Evolutionary conservation across 2,113 vertebrate species (phyloP), one percentile per base, ranked within the genome.

Genomic region (Octodon degus): DNA sequence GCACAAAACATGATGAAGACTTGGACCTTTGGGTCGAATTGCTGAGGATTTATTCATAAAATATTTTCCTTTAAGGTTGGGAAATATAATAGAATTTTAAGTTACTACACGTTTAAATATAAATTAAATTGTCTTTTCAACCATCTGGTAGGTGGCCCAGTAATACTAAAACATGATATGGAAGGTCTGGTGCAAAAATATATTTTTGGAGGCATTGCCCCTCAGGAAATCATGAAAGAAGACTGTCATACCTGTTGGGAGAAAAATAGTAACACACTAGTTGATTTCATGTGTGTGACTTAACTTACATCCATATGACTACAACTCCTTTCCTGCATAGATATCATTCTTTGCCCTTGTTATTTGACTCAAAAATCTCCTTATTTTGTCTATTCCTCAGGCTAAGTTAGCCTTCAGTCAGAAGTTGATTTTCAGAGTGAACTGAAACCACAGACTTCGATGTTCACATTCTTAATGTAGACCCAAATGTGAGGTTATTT

Each of bases 381-480:
- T 55, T 80, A 37, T 22, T 55, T 83, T 63, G 2, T 40, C 17
- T 60, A 7, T 63, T 43, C 76, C 27, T 30, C 17, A 85, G 19
- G 19, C 6, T 88, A 85, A 86, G 16, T 5, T 43, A 93, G 19
- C 13, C 60, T 84, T 93, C 37, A 94, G 65, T 25, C 16, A 94
- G 86, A 30, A 65, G 5, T 32, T 80, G 47, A 89, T 91, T 82
- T 86, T 82, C 12, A 85, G 65, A 12, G 13, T 10, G 8, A 11
- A 1, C 0, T 91, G 40, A 65, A 32, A 67, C 7, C 25, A 1
- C 3, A 37, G 62, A 86, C 25, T 79, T 96, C 92, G 77, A 77
- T 77, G 93, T 96, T 34, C 14, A 86, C 20, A 94, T 90, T 93
- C 27, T 34, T 19, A 92, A 47, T 79, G 2, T 50, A 81, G 6